These are phyloP conservation scores for Acanthisitta chloris DNA, from an alignment of 2,113 vertebrate species.

Conservation along the genomic window DNA sequence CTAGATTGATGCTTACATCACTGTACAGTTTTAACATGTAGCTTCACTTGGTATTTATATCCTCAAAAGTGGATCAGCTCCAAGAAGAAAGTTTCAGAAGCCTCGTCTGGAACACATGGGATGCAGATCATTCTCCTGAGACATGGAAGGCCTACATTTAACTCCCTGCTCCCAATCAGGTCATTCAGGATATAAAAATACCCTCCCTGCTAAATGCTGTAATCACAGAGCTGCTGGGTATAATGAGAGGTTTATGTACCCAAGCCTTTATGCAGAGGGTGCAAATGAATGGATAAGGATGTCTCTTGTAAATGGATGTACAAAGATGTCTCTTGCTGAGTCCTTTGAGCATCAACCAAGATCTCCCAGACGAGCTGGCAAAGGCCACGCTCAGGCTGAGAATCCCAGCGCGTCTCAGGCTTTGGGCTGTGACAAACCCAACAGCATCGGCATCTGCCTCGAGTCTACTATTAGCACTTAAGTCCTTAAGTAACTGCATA, in stretches of 20 bases:
- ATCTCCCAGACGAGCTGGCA: not conserved
- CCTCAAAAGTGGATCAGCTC: not conserved
- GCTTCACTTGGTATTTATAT: conserved; percentile 21
- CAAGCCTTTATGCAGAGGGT: not conserved
- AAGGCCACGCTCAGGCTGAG: not conserved
- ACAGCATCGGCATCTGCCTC: not conserved
- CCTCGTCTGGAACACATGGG: not conserved
- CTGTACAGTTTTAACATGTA: not conserved
- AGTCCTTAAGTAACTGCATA: not conserved
- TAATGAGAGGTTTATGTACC: not conserved
- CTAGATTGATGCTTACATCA: not conserved
- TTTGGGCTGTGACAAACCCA: not conserved
- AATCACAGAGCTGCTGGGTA: not conserved
- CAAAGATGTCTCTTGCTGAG: fast-evolving
- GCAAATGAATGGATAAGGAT: too few species aligned
- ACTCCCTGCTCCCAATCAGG: not conserved
- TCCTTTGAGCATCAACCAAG: not conserved
- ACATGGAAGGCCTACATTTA: not conserved
- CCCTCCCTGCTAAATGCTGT: not conserved
- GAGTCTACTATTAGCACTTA: not conserved
- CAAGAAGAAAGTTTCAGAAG: conserved; percentile 37
- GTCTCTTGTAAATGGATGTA: not conserved
- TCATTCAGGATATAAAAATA: conserved; percentile 30
- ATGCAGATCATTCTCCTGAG: conserved; percentile 16
- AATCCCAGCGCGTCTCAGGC: not conserved